Evolutionary conservation across 2,888 invertebrate genomes (phyloP), one percentile per base, ranked within the genome.

Genomic region (Muscina levida): DNA sequence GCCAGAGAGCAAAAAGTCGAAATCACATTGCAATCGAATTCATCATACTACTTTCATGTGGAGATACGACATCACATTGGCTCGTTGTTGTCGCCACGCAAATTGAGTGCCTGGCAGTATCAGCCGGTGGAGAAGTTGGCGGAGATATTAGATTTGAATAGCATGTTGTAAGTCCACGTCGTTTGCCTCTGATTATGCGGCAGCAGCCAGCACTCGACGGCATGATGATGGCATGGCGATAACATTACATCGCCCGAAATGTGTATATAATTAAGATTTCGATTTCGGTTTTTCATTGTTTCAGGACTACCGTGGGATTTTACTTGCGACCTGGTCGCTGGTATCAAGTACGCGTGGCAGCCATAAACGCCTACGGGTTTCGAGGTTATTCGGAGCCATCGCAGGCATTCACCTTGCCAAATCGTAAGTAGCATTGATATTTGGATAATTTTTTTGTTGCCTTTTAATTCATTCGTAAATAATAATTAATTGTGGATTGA

Each of bases 271-370:
- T 31, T 15, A 3, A 66, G 22, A n/a, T n/a, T n/a, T n/a, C n/a
- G n/a, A n/a, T 19, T 46, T 44, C 39, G 22, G 39, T 13, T 0
- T 42, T 39, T n/a, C 3, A 17, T 56, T 6, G 37, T 66, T 73
- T 8, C 78, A 90, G 90, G 83, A 90, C 86, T 56, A 86, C 87
- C 65, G 87, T 89, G 37, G 86, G 86, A n/a, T 89, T 90, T 46
- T 89, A 89, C 67, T 85, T 90, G 75, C 87, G 88, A 85, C 94
- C 94, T 0, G 95, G 95, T 2, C 93, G 94, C 65, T 95, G 95
- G 95, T 95, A 95, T 89, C 93, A 95, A 84, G 95, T 95, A 86
- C 92, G 95, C n/a, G 94, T 95, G 3, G 95, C 95, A 0, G 94
- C 95, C 0, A 93, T 95, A 2, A 95, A 94, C 86, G 92, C 92